Percentiles rank a stretch among this genome's conserved stretches.
These are phyloP conservation scores for Galerucella pusilla DNA, from an alignment of 2,888 invertebrate genomes.

Conservation along the genomic window DNA sequence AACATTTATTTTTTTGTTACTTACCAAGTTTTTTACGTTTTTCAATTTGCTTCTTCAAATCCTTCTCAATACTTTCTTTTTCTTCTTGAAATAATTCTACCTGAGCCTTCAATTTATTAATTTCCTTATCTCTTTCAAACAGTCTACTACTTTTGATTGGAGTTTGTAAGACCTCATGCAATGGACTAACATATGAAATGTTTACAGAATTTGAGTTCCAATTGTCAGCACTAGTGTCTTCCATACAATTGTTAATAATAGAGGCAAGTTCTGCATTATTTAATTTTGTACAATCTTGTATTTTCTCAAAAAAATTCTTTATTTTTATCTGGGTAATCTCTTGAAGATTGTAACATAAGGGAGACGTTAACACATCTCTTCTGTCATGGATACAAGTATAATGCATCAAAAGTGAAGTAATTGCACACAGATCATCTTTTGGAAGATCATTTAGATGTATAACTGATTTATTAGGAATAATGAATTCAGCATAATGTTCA, in stretches of 20 bases:
- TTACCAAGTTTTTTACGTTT: conserved; percentile 69
- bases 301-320: conserved; percentile 58
- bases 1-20: conserved; percentile 26
- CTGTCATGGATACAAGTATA: conserved; percentile 61
- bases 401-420: conserved; percentile 61
- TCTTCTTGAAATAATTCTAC: conserved; percentile 74
- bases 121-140: conserved; percentile 62
- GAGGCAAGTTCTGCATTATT: conserved; percentile 52
- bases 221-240: conserved; percentile 32
- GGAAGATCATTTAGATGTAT: conserved; percentile 53
- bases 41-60: conserved; percentile 68
- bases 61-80: conserved; percentile 72
- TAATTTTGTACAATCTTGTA: conserved; percentile 45
- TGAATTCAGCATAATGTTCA: conserved; percentile 54
- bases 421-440: conserved; percentile 48
- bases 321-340: conserved; percentile 57
- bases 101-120: conserved; percentile 69
- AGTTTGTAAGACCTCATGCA: conserved; percentile 59
- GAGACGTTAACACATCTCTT: conserved; percentile 59
- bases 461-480: conserved; percentile 48
- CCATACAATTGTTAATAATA: conserved; percentile 51
- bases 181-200: conserved; percentile 50
- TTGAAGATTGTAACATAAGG: conserved; percentile 58
- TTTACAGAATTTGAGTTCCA: conserved; percentile 47
- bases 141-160: conserved; percentile 53